Evolutionary conservation across 2,797 vertebrate species (phyloP), one percentile per base, ranked within the genome.

Genomic region (Notolabrus celidotus): DNA sequence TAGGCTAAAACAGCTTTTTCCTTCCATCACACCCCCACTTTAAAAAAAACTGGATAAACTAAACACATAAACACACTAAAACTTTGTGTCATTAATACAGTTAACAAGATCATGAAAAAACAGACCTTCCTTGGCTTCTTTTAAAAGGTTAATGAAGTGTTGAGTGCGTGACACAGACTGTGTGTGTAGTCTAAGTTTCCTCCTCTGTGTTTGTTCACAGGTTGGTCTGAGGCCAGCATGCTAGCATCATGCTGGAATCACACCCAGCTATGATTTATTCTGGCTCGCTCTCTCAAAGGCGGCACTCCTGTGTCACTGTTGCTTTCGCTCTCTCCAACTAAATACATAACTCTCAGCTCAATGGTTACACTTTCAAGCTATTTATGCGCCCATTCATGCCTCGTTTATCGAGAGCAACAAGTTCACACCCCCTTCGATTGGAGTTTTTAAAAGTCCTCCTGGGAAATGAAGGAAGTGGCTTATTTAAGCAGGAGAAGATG

Each of bases 391-490:
- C 67, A 82, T 83, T 82, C 80, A 83, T 58, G 58, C 71, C 36
- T 31, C 51, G 12, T 71, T 82, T 67, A 81, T 57, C 67, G 70
- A 84, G 76, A 74, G 82, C 65, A 80, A 79, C 78, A 80, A 46
- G 75, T 77, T 77, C 56, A 70, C 56, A 17, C 56, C 52, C n/a
- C 51, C 67, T 69, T 77, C 59, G 10, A 54, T 10, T 12, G 51
- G 45, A 36, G 61, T 27, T 68, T 50, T 63, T 57, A 58, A 71
- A 82, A 71, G 56, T 82, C 59, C 67, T 67, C 66, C 36, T 43
- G 57, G 73, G 82, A 84, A 79, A 72, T 65, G 71, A 84, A 74
- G 78, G 50, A 71, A 81, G 72, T 41, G 51, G 10, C 77, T 84
- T 77, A 84, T 79, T 84, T 68, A 67, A 51, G 82, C 12, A 38